Evolutionary conservation across 2,797 vertebrate species (phyloP).

Genomic region (Alfaro cultratus): DNA sequence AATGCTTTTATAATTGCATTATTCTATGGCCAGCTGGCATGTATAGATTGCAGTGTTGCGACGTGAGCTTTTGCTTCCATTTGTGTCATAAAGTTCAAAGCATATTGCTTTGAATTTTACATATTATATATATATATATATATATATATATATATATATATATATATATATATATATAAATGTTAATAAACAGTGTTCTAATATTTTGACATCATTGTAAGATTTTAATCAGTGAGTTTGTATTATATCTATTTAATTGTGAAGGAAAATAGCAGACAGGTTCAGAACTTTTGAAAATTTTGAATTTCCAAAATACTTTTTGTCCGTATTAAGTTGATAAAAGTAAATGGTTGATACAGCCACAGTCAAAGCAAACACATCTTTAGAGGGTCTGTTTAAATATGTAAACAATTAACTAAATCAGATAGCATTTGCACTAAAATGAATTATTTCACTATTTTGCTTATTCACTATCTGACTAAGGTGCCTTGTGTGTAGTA

Average conservation of each 20-base stretch:
- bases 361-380: background rate
- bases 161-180: too few species aligned
- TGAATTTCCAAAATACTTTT: background rate
- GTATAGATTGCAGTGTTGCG: conserved; percentile 7
- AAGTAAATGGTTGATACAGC: background rate
- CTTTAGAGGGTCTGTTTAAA: background rate
- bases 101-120: too few species aligned
- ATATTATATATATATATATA: background rate
- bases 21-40: conserved; percentile 31
- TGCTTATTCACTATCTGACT: background rate
- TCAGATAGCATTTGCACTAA: background rate
- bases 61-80: conserved; percentile 9
- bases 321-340: background rate
- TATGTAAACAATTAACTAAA: background rate
- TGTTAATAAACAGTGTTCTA: background rate
- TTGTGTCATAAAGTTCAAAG: background rate
- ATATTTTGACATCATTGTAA: background rate
- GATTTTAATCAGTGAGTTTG: background rate
- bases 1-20: conserved; percentile 55
- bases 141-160: too few species aligned
- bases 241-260: background rate
- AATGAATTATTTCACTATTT: background rate
- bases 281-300: background rate
- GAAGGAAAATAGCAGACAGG: background rate
- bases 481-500: background rate